Evolutionary conservation across 2,888 invertebrate genomes (phyloP), one percentile per base, ranked within the genome.

Genomic region (Lamellibrachia columna): DNA sequence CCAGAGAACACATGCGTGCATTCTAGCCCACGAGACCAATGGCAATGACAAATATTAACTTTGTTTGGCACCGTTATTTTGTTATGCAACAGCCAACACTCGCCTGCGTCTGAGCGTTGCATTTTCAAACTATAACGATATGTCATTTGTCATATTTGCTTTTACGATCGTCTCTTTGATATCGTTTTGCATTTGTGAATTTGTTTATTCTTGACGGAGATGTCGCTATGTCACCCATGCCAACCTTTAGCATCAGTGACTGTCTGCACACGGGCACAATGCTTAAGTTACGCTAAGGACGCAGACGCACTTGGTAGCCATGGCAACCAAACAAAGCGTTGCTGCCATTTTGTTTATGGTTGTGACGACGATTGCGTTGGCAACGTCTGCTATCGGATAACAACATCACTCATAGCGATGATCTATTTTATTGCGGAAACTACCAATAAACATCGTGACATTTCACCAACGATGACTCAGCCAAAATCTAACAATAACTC

Each of bases 301-400:
- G 22, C 75, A 75, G n/a, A 75, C 75, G 75, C n/a, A 15, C 22
- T 75, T 75, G 15, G 75, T 75, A 75, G n/a, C 22, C 75, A 75
- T 75, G 75, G 75, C 58, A 22, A 75, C 75, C 15, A 75, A 75
- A 75, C 75, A 75, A 75, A 75, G 22, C 4, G 75, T 75, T 75
- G 75, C 15, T 75, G 75, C 6, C 22, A 75, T 75, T 75, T 75
- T 75, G 75, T 75, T 75, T 75, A 75, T n/a, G 22, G 75, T 15
- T 75, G 75, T 75, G 75, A 75, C 75, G n/a, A 75, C 75, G 75
- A 75, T 75, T n/a, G 75, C 75, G 15, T 75, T 75, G 75, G n/a
- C 75, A 75, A 75, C 75, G 75, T 75, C 75, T 75, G 22, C 11
- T 75, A 22, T 75, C 75, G n/a, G 22, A 75, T 6, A 75, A 75